These are phyloP conservation scores for Tenualosa thibaudeaui DNA, from an alignment of 2,797 vertebrate genomes.

Conservation along the genomic window DNA sequence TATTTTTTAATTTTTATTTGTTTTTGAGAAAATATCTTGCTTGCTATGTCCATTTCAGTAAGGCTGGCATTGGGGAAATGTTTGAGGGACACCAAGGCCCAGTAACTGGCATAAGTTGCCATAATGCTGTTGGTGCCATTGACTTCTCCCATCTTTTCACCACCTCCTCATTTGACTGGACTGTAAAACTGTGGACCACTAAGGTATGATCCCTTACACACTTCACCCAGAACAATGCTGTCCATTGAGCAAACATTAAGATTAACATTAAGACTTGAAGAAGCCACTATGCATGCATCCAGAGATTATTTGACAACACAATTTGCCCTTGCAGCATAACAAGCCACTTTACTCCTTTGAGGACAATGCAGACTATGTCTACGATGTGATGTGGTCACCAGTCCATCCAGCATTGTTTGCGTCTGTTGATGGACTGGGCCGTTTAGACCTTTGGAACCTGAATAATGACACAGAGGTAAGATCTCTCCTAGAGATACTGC, in stretches of 20 bases:
- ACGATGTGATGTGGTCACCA: constrained; percentile 88
- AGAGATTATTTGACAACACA: constrained; percentile 44
- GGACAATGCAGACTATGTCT: constrained; percentile 88
- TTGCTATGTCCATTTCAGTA: constrained; percentile 65
- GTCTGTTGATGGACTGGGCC: constrained; percentile 87
- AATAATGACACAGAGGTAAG: constrained; percentile 88
- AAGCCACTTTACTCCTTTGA: constrained; percentile 89
- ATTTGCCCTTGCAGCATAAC: constrained; percentile 79
- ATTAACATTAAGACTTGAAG: background rate
- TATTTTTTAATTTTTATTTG: background rate
- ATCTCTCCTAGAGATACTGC: constrained; percentile 17
- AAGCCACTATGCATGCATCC: background rate
- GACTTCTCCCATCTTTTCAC: constrained; percentile 89
- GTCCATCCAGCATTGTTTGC: constrained; percentile 86
- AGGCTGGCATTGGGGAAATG: constrained; percentile 85
- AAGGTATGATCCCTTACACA: constrained; percentile 72
- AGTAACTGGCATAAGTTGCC: constrained; percentile 86
- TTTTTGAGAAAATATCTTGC: background rate
- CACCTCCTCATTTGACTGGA: constrained; percentile 90
- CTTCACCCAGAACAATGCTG: background rate
- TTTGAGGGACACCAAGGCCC: constrained; percentile 88
- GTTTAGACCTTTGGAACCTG: constrained; percentile 87
- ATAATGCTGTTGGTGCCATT: constrained; percentile 83
- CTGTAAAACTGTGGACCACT: constrained; percentile 86
- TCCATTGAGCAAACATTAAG: background rate